These are phyloP conservation scores for Leptestheria dahalacensis DNA, from an alignment of 1,140 invertebrate genomes.

Conservation along the genomic window DNA sequence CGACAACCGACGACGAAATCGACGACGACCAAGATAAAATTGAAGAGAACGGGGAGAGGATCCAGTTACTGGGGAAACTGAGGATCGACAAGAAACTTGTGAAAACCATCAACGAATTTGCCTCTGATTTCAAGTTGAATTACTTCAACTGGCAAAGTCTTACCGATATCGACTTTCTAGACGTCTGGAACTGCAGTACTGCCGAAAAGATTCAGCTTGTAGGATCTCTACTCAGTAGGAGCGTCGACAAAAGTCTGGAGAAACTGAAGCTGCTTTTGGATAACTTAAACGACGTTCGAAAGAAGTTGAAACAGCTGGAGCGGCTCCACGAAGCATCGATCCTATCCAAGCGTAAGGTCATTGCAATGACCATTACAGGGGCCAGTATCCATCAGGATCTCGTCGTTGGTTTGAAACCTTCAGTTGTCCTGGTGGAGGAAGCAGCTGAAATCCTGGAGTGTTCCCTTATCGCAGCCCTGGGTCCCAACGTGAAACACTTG, in stretches of 20 bases:
- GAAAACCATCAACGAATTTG: background rate
- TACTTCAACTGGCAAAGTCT: background rate
- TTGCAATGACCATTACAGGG: conserved; percentile 37
- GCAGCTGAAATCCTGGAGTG: conserved; percentile 36
- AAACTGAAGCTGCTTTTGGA: background rate
- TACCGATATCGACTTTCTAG: background rate
- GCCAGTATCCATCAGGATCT: conserved; percentile 28
- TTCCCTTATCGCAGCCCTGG: conserved; percentile 30
- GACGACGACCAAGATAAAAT: background rate
- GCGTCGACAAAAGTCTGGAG: conserved; percentile 6
- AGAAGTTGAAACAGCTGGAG: conserved; percentile 4
- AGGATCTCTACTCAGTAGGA: background rate
- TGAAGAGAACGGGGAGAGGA: conserved; percentile 5
- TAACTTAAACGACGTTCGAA: conserved; percentile 2
- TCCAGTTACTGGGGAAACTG: background rate
- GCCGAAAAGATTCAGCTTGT: background rate
- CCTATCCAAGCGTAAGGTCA: conserved; percentile 17
- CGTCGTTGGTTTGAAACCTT: conserved; percentile 26
- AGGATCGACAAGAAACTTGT: background rate
- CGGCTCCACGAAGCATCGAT: conserved; percentile 5
- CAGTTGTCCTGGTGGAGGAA: conserved; percentile 32
- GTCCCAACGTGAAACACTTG: conserved; percentile 30
- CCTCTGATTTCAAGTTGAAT: background rate
- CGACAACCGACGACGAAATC: background rate
- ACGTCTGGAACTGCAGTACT: background rate